A percentile compares a stretch with the other conserved stretches of the same genome.
Evolutionary conservation across 1,140 invertebrate species (phyloP).

Genomic region (Ceratina japonica): DNA sequence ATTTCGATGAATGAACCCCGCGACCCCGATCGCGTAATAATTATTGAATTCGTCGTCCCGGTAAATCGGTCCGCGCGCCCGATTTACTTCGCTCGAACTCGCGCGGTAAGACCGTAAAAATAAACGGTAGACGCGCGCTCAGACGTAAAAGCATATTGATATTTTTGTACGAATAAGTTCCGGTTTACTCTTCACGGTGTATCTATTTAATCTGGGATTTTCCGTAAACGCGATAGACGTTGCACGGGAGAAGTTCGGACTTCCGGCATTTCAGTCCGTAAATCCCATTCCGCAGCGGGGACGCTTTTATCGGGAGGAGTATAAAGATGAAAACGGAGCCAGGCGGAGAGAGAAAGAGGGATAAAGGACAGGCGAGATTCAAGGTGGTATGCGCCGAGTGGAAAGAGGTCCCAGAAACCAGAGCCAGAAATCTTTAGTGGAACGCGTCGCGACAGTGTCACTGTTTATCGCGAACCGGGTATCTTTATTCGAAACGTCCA

Average conservation of each 20-base stretch:
- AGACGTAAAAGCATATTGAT: background rate
- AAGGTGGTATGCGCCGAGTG: too few relatives aligned
- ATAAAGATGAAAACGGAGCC: constrained; percentile 8
- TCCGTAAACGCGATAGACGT: background rate
- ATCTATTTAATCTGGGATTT: background rate
- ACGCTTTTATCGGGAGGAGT: constrained; percentile 8
- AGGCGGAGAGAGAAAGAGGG: background rate
- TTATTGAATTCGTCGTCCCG: background rate
- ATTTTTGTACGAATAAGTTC: too few relatives aligned
- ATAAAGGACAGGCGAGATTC: background rate
- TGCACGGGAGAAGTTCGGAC: background rate
- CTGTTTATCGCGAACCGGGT: constrained; percentile 30
- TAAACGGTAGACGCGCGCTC: background rate
- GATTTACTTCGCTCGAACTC: too few relatives aligned
- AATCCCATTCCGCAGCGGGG: background rate
- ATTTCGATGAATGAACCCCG: constrained; percentile 13
- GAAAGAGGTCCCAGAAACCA: background rate
- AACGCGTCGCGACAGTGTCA: constrained; percentile 23
- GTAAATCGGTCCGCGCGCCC: too few relatives aligned
- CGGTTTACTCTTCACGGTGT: background rate
- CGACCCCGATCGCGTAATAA: background rate
- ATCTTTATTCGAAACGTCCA: constrained; percentile 38
- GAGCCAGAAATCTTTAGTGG: constrained; percentile 30
- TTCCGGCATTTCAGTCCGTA: constrained; percentile 12
- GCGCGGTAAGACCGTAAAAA: background rate